Conservation (phyloP, 2,113 vertebrate species). For the Lutjanus erythropterus region DNA sequence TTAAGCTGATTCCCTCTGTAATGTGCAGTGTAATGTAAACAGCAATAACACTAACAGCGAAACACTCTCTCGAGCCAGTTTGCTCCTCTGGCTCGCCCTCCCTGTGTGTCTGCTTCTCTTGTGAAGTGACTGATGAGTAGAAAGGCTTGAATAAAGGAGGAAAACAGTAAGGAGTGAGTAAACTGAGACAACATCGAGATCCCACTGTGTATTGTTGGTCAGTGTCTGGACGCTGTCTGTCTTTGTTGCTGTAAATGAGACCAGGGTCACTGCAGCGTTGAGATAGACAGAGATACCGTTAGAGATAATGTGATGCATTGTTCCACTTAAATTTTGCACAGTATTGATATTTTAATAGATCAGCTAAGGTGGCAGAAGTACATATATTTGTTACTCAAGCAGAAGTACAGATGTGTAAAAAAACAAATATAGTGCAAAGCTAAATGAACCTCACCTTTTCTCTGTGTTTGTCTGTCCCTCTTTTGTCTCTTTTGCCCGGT, state of each 20-base stretch:
- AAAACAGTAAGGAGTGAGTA: neutral
- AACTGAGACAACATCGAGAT: neutral
- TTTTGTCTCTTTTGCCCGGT: no score
- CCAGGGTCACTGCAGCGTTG: conserved; percentile 21
- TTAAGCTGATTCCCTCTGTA: conserved; percentile 14
- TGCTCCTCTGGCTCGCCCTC: neutral
- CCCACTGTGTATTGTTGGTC: neutral
- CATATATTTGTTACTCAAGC: no score
- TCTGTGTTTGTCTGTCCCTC: no score
- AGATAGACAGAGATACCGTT: neutral
- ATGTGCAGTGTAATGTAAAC: conserved; percentile 18
- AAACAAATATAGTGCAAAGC: no score
- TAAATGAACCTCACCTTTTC: no score
- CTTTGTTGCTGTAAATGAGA: conserved; percentile 17
- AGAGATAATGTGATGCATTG: neutral
- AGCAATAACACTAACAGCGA: neutral
- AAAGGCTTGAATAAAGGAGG: neutral
- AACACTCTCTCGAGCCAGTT: neutral
- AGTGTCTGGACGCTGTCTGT: neutral
- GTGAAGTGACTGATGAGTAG: neutral
- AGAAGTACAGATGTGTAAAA: no score
- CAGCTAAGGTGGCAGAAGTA: no score
- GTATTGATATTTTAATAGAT: neutral
- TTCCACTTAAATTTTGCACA: neutral
- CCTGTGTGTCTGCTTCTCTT: neutral